These are phyloP conservation scores for Apocheima hispidaria DNA, from an alignment of 2,888 invertebrate genomes.

Conservation along the genomic window DNA sequence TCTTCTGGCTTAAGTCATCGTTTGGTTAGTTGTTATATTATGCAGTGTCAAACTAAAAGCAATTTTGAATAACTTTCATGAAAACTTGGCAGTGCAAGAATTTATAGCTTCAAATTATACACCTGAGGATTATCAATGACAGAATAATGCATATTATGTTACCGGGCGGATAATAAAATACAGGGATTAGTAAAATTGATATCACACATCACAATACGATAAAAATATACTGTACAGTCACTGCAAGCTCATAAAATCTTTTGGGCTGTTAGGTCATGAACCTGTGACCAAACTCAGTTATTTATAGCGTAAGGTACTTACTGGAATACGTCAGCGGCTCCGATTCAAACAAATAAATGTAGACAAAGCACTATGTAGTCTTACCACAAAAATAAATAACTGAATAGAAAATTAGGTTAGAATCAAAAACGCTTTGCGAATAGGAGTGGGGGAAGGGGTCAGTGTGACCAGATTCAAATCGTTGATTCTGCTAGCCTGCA, in stretches of 20 bases:
- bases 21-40: too few relatives aligned
- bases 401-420: conserved; percentile 38
- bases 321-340: conserved; percentile 17
- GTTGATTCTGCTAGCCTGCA: too few relatives aligned
- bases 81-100: not conserved
- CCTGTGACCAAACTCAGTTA: conserved; percentile 2
- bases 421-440: conserved; percentile 19
- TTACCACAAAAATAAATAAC: conserved; percentile 29
- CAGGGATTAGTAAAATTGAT: conserved; percentile 2
- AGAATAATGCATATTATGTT: not conserved
- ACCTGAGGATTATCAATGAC: not conserved
- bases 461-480: too few relatives aligned
- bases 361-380: conserved; percentile 26
- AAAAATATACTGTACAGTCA: conserved; percentile 36
- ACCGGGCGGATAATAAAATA: not conserved
- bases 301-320: conserved; percentile 26
- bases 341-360: conserved; percentile 4
- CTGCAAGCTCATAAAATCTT: conserved; percentile 18
- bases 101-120: not conserved
- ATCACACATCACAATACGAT: conserved; percentile 11
- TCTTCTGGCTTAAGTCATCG: too few relatives aligned
- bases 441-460: not conserved
- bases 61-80: too few relatives aligned
- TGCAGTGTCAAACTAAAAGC: too few relatives aligned
- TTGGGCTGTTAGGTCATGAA: conserved; percentile 13